Conservation (phyloP, 1,140 invertebrate genomes). For the Drosophila mauritiana region DNA sequence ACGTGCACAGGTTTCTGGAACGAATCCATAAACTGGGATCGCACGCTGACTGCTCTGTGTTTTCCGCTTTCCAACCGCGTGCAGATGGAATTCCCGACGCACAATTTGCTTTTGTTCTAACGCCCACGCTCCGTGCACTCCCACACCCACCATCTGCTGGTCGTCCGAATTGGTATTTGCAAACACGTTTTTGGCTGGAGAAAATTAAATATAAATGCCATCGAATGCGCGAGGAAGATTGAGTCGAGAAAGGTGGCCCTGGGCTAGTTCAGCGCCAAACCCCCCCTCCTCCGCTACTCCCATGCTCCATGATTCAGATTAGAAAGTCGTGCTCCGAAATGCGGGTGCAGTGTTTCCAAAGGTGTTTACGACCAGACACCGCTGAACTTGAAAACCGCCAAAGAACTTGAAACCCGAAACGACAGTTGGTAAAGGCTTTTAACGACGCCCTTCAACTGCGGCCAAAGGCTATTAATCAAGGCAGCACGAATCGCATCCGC, state of each 20-base stretch:
- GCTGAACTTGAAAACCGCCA: slow-evolving; percentile 62
- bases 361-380: slow-evolving; percentile 60
- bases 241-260: slow-evolving; percentile 40
- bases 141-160: slow-evolving; percentile 4
- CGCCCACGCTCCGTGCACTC: slow-evolving; percentile 50
- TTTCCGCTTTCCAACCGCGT: slow-evolving; percentile 34
- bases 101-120: slow-evolving; percentile 66
- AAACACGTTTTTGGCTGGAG: slow-evolving; percentile 67
- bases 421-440: slow-evolving; percentile 32
- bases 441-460: slow-evolving; percentile 35
- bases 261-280: slow-evolving; percentile 5
- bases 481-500: slow-evolving; percentile 41
- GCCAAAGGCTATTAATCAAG: slow-evolving; percentile 60
- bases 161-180: slow-evolving; percentile 39
- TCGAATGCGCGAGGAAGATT: slow-evolving; percentile 49
- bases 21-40: slow-evolving; percentile 78
- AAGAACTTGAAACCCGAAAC: slow-evolving; percentile 16
- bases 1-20: slow-evolving; percentile 75
- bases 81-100: slow-evolving; percentile 71
- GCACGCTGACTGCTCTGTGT: slow-evolving; percentile 50
- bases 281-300: background rate
- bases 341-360: slow-evolving; percentile 59
- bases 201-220: slow-evolving; percentile 77
- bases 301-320: slow-evolving; percentile 59
- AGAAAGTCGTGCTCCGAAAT: slow-evolving; percentile 64